Evolutionary conservation across 2,888 invertebrate species (phyloP).

Genomic region (Cremastinae sp.): DNA sequence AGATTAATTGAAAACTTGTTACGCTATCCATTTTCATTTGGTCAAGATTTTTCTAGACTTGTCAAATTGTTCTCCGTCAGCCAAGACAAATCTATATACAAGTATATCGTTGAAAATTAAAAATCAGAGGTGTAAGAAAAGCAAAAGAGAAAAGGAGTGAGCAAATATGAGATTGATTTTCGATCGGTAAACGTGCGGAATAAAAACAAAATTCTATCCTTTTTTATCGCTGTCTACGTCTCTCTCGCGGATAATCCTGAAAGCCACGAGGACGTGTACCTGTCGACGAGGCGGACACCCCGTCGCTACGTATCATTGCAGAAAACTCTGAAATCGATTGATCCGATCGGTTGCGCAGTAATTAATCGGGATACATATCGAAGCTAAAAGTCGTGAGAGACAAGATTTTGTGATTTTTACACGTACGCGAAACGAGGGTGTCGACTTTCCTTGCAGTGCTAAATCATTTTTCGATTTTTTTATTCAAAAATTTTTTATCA

Average conservation of each 20-base stretch:
- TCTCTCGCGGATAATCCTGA: constrained; percentile 26
- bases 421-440: constrained; percentile 10
- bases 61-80: neutral
- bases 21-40: too few relatives aligned
- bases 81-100: neutral
- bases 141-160: constrained; percentile 2
- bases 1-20: too few relatives aligned
- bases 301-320: constrained; percentile 20
- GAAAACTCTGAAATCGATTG: constrained; percentile 32
- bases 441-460: constrained; percentile 23
- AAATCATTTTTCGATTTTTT: neutral
- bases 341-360: constrained; percentile 58
- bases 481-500: neutral
- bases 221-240: constrained; percentile 29
- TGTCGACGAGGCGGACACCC: constrained; percentile 50
- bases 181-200: constrained; percentile 35
- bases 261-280: constrained; percentile 58
- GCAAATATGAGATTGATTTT: constrained; percentile 24
- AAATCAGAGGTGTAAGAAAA: neutral
- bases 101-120: too few relatives aligned
- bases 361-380: constrained; percentile 58
- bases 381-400: constrained; percentile 28
- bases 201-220: constrained; percentile 31
- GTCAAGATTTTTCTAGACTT: neutral
- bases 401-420: constrained; percentile 28